Percentiles rank a stretch among this genome's conserved stretches.
Evolutionary conservation across 2,888 invertebrate genomes (phyloP).

Genomic region (Pherbina coryleti): DNA sequence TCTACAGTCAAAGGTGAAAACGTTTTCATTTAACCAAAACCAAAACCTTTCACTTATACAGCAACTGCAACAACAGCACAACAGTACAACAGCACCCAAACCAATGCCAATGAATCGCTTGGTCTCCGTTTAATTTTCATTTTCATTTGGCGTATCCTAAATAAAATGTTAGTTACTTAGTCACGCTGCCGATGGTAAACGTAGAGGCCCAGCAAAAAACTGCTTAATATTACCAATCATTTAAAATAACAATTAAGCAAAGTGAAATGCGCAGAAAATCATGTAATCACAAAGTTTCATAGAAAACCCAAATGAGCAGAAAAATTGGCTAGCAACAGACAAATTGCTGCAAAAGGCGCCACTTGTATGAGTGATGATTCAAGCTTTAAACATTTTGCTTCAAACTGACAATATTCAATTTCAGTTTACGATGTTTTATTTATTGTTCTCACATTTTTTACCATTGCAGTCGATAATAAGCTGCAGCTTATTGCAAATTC

Average conservation of each 20-base stretch:
- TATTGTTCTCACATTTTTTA: not conserved
- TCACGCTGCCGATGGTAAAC: not conserved
- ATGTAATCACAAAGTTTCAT: too few species aligned
- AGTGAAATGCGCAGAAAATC: too few species aligned
- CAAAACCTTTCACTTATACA: not conserved
- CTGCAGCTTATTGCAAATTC: not conserved
- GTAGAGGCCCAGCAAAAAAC: too few species aligned
- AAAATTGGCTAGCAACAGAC: not conserved
- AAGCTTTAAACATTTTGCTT: not conserved
- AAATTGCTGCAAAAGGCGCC: not conserved
- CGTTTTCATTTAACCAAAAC: not conserved
- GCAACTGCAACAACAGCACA: not conserved
- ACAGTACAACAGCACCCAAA: too few species aligned
- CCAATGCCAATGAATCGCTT: not conserved
- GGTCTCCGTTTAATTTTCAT: not conserved
- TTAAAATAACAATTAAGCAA: too few species aligned
- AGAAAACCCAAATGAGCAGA: not conserved
- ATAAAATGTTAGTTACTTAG: not conserved
- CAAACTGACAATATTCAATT: too few species aligned
- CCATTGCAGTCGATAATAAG: not conserved
- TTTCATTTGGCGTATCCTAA: not conserved
- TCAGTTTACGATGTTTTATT: too few species aligned
- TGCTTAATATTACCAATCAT: too few species aligned
- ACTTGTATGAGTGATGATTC: not conserved
- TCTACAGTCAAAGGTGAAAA: slow-evolving; percentile 14